Conservation (phyloP, 2,113 vertebrate genomes). For the Genyomyrus donnyi region DNA sequence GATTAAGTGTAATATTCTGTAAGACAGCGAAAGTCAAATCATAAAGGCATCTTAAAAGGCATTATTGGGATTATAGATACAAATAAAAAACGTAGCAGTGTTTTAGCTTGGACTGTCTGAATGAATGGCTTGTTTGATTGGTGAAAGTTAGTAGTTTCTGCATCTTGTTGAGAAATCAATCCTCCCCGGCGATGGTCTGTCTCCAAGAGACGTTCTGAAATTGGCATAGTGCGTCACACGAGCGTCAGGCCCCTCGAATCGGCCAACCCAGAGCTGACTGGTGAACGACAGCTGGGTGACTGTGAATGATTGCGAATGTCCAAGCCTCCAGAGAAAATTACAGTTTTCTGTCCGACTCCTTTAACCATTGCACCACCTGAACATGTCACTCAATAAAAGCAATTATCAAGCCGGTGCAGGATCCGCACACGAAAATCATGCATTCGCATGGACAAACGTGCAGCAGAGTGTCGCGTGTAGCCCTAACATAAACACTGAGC, state of each 20-base stretch:
- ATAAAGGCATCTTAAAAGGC: neutral
- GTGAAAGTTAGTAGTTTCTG: neutral
- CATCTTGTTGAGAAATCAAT: constrained; percentile 1
- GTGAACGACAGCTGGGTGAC: neutral
- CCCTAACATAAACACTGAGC: neutral
- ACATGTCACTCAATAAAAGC: neutral
- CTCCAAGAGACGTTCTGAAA: neutral
- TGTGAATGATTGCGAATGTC: neutral
- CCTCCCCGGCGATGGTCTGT: neutral
- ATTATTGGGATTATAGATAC: neutral
- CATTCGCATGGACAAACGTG: neutral
- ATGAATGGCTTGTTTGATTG: neutral
- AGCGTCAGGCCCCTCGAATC: neutral
- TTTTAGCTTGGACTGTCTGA: neutral
- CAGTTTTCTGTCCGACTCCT: neutral
- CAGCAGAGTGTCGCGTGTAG: neutral
- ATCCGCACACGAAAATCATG: neutral
- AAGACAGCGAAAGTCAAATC: neutral
- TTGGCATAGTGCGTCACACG: neutral
- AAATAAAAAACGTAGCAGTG: neutral
- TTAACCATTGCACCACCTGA: neutral
- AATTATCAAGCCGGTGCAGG: neutral
- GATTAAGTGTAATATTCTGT: neutral
- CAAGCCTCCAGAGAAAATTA: neutral
- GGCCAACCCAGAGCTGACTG: neutral